phyloP scores from a whole-genome alignment of 2,113 vertebrate genomes.

The Myotis davidii region DNA sequence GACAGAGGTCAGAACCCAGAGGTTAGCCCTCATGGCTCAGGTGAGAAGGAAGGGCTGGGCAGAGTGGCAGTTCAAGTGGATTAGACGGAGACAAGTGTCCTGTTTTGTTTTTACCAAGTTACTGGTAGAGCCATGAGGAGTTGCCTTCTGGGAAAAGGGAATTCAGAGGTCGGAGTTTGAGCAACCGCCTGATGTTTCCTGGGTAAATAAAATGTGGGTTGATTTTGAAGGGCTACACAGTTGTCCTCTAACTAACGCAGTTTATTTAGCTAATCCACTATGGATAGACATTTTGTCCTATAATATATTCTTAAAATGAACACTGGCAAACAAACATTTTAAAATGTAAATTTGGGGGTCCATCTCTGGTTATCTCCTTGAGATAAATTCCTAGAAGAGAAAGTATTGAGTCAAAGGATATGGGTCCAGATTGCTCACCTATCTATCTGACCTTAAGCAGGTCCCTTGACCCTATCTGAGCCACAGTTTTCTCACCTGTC shows the following conservation, averaged over 20 bases:
- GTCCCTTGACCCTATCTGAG: background rate
- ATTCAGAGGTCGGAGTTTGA: background rate
- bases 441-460: background rate
- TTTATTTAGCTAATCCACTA: background rate
- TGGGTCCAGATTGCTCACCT: background rate
- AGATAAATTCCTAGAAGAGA: background rate
- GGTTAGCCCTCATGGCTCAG: background rate
- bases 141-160: background rate
- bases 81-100: background rate
- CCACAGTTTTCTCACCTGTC: background rate
- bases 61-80: background rate
- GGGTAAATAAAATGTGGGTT: background rate
- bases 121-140: background rate
- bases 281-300: background rate
- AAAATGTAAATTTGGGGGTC: background rate
- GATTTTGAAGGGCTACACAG: background rate
- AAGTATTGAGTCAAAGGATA: background rate
- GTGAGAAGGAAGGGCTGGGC: background rate
- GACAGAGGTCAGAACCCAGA: background rate
- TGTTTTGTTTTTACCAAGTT: constrained; percentile 16
- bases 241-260: background rate
- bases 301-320: constrained; percentile 42
- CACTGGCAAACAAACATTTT: background rate
- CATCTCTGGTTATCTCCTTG: background rate
- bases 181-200: background rate